A percentile compares a stretch with the other conserved stretches of the same genome.
These are phyloP conservation scores for Brachionichthys hirsutus DNA, from an alignment of 2,113 vertebrate genomes.

Conservation along the genomic window DNA sequence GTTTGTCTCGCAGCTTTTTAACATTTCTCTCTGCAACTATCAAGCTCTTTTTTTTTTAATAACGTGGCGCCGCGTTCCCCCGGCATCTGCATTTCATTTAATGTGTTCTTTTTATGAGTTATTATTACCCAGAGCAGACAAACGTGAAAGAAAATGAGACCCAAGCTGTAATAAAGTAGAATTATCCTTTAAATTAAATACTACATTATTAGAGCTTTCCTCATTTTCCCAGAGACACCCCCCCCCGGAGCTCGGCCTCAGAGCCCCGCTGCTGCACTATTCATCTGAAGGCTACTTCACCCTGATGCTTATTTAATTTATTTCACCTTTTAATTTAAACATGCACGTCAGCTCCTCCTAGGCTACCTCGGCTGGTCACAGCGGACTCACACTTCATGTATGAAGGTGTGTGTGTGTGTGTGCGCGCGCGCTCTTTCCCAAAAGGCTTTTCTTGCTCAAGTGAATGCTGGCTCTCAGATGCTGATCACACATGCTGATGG, in stretches of 20 bases:
- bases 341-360: conserved; percentile 34
- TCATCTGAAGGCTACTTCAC: conserved; percentile 32
- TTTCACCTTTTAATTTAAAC: conserved; percentile 62
- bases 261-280: not conserved
- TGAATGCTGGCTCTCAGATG: too few relatives aligned
- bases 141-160: conserved; percentile 6
- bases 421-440: conserved; percentile 2
- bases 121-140: not conserved
- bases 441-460: not conserved
- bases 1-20: too few relatives aligned
- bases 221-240: conserved; percentile 21
- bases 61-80: too few relatives aligned
- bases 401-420: conserved; percentile 6
- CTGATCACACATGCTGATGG: conserved; percentile 58
- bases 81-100: too few relatives aligned
- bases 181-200: conserved; percentile 29
- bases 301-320: conserved; percentile 59
- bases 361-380: conserved; percentile 7
- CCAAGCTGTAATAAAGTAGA: conserved; percentile 12
- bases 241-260: conserved; percentile 14
- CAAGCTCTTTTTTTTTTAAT: too few relatives aligned
- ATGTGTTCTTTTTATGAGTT: too few relatives aligned
- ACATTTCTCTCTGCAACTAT: too few relatives aligned
- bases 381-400: not conserved
- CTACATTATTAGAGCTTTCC: conserved; percentile 13